Conservation (phyloP, 2,797 vertebrate species). For the Decapterus maruadsi region DNA sequence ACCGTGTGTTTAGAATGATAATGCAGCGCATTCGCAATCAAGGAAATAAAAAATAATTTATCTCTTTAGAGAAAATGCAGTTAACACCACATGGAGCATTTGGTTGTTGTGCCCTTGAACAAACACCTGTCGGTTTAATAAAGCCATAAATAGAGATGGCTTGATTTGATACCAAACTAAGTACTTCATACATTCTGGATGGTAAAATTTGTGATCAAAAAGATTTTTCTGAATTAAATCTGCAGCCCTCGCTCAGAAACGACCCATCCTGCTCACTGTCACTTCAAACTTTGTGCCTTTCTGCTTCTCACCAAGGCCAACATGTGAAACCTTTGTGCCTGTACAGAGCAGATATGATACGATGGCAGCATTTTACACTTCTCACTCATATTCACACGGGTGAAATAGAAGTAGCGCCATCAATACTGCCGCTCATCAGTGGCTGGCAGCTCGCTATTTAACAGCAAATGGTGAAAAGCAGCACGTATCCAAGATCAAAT, state of each 20-base stretch:
- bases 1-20: constrained; percentile 23
- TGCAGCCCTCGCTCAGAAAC: constrained; percentile 26
- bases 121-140: constrained; percentile 11
- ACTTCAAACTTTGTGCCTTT: constrained; percentile 44
- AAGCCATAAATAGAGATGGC: not conserved
- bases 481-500: constrained; percentile 40
- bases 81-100: not conserved
- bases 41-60: constrained; percentile 10
- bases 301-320: constrained; percentile 49
- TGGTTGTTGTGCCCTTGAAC: not conserved
- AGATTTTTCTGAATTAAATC: constrained; percentile 19
- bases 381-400: constrained; percentile 65
- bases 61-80: constrained; percentile 7
- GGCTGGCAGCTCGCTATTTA: constrained; percentile 57
- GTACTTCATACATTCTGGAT: not conserved
- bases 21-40: constrained; percentile 29
- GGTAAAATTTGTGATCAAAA: constrained; percentile 2
- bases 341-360: constrained; percentile 61
- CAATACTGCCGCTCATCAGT: constrained; percentile 38
- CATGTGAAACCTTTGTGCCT: constrained; percentile 60
- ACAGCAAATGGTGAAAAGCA: constrained; percentile 62
- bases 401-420: constrained; percentile 68
- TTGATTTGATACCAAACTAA: not conserved
- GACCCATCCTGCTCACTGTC: constrained; percentile 52
- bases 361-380: constrained; percentile 73